Percentiles rank a stretch among this genome's conserved stretches.
Conservation (phyloP, 2,888 invertebrate species). For the Harmothoe impar region DNA sequence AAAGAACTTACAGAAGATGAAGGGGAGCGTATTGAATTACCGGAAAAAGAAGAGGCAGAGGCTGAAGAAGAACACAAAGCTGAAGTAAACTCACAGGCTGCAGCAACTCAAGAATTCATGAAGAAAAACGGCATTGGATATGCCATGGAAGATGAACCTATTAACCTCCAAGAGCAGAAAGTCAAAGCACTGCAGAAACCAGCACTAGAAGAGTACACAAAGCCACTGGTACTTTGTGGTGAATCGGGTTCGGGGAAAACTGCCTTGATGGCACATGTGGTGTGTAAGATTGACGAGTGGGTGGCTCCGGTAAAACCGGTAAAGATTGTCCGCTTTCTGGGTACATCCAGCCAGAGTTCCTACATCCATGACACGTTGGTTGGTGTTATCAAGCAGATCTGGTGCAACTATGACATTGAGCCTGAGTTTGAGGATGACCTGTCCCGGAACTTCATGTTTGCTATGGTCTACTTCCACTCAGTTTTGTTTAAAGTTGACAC, state of each 20-base stretch:
- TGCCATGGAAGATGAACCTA: constrained; percentile 50
- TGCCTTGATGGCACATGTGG: constrained; percentile 76
- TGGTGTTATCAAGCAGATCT: constrained; percentile 75
- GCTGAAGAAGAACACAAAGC: background rate
- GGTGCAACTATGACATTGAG: constrained; percentile 71
- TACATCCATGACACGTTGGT: constrained; percentile 72
- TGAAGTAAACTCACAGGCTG: background rate
- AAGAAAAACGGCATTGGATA: background rate
- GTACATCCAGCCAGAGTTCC: constrained; percentile 74
- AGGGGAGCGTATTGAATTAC: background rate
- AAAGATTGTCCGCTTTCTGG: constrained; percentile 75
- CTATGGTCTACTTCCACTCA: constrained; percentile 73
- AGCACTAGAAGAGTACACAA: constrained; percentile 63
- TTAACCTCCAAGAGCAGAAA: background rate
- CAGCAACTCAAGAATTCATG: background rate
- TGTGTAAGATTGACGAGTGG: constrained; percentile 72
- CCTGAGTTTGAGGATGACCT: constrained; percentile 72
- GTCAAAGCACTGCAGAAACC: constrained; percentile 24
- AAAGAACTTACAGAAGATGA: background rate
- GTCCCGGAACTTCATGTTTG: constrained; percentile 73
- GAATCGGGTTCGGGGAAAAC: constrained; percentile 79
- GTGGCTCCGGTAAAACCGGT: constrained; percentile 70
- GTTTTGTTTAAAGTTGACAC: constrained; percentile 75
- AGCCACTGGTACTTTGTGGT: constrained; percentile 75
- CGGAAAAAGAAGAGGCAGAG: background rate